Percentiles rank a stretch among this genome's conserved stretches.
phyloP scores from a whole-genome alignment of 2,797 vertebrate genomes.

The Oceanodroma leucorhoa region DNA sequence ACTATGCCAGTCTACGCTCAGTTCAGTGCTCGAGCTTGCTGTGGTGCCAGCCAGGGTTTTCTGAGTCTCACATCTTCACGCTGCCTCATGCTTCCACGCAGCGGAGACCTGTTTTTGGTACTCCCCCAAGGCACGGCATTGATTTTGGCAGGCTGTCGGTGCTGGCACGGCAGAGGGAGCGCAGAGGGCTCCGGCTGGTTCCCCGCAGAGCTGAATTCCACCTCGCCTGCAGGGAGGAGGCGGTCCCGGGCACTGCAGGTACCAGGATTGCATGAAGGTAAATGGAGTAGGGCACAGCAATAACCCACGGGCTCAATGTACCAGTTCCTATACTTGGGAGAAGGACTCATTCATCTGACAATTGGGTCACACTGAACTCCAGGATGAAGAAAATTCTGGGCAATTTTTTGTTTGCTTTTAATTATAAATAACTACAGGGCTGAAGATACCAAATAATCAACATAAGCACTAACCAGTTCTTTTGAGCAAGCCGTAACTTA shows the following conservation, averaged over 20 bases:
- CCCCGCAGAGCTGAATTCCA: background rate
- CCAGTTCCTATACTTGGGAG: accelerated
- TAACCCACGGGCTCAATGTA: accelerated
- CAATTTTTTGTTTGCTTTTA: background rate
- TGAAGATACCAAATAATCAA: background rate
- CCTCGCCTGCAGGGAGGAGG: accelerated
- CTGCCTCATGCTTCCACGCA: background rate
- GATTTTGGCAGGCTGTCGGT: background rate
- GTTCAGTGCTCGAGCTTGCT: background rate
- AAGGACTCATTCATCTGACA: background rate
- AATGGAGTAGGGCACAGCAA: background rate
- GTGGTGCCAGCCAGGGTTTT: background rate
- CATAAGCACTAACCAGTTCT: background rate
- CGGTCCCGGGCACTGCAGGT: background rate
- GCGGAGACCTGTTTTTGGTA: background rate
- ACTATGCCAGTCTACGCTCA: accelerated
- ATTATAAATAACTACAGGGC: background rate
- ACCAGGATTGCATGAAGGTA: background rate
- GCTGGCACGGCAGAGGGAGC: background rate
- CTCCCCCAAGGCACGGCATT: background rate
- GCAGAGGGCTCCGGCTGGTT: background rate
- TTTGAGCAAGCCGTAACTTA: background rate
- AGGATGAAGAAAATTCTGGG: background rate
- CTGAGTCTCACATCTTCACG: background rate
- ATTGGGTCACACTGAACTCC: background rate